Evolutionary conservation across 37 sponge, comb jelly and placozoan species (phyloP), one percentile per base, ranked within the genome.

Genomic region (Lycopodina hypogea): DNA sequence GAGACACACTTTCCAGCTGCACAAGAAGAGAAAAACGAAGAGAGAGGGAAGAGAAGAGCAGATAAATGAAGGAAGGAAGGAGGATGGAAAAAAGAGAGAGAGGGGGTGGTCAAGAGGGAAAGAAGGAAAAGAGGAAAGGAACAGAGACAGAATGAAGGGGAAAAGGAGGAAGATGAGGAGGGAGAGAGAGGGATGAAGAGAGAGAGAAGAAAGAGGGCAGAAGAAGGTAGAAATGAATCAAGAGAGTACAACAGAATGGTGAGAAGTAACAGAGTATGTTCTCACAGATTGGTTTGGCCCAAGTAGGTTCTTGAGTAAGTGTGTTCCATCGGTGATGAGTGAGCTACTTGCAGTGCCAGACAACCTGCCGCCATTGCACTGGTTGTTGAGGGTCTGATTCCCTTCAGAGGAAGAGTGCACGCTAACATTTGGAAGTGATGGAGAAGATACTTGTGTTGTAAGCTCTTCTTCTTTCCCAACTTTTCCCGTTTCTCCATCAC

Each of bases 1-100:
- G n/a, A 23, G 79, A 52, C 65, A 78, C 79, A 52, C 79, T 69
- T 66, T 68, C 68, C 68, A 68, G 53, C 76, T 76, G 62, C n/a
- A n/a, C n/a, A n/a, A n/a, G n/a, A n/a, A n/a, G n/a, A n/a, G n/a
- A n/a, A n/a, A n/a, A n/a, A n/a, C n/a, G n/a, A 22, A 71, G 29
- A 71, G 28, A 71, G 17, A 21, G 6, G 26, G 29, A 23, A 19
- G 17, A 17, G 18, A 71, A 71, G 22, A 18, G 42, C 11, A 30
- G 3, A 4, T 37, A 30, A 23, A 28, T 63, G 39, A 15, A 68
- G 26, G 12, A 17, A 23, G 48, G 8, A 45, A 45, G 48, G 48
- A 45, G 48, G 48, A 12, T 45, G 4, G 9, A 12, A 9, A 12
- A 45, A 45, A 12, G 48, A 45, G 48, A 9, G 4, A 45, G 9